Evolutionary conservation across 2,113 vertebrate genomes (phyloP).

Genomic region (Ceuthmochares aereus): DNA sequence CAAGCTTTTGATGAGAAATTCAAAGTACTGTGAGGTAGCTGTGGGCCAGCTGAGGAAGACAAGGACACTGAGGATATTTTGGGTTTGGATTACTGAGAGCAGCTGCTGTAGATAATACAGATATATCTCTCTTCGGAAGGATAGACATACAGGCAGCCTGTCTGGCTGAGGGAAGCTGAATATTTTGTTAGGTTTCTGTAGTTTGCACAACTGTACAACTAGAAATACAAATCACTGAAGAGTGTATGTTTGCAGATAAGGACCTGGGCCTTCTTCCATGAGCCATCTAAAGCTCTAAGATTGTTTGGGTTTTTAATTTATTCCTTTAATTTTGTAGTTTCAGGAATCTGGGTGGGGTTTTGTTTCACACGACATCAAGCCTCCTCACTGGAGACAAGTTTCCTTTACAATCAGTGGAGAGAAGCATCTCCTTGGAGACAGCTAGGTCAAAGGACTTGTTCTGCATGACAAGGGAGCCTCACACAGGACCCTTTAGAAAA

Average conservation of each 20-base stretch:
- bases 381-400: background rate
- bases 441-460: background rate
- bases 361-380: background rate
- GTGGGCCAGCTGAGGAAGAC: background rate
- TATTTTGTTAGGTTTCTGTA: background rate
- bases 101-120: background rate
- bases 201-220: background rate
- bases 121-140: background rate
- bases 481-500: background rate
- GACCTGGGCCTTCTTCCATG: background rate
- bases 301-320: background rate
- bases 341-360: background rate
- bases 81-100: background rate
- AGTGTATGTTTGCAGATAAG: background rate
- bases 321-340: background rate
- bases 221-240: background rate
- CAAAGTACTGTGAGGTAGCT: background rate
- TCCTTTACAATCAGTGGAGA: background rate
- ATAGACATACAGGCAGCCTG: background rate
- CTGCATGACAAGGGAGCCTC: background rate
- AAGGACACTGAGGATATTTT: background rate
- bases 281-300: background rate
- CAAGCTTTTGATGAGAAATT: background rate
- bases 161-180: background rate
- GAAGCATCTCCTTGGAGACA: rapidly evolving